Conservation (phyloP, 2,888 invertebrate genomes). For the Noctua fimbriata region DNA sequence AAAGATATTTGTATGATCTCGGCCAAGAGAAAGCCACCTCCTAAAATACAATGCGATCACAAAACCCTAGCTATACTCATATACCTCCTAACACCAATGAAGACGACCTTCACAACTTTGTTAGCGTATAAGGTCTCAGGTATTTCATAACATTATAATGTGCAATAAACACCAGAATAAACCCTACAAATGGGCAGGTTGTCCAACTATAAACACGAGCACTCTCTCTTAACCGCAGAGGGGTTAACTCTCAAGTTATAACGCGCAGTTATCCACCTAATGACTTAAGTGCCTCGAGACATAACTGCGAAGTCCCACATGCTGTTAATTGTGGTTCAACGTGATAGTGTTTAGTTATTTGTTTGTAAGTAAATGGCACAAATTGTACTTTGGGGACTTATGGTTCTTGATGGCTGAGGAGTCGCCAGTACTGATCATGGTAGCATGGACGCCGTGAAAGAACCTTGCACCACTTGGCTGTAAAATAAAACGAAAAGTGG, state of each 20-base stretch:
- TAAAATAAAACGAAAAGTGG: background rate
- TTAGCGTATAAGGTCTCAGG: background rate
- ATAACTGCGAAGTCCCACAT: slow-evolving; percentile 51
- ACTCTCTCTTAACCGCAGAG: slow-evolving; percentile 42
- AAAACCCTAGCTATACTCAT: background rate
- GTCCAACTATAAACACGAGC: slow-evolving; percentile 30
- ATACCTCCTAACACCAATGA: background rate
- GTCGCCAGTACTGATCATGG: background rate
- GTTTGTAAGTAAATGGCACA: slow-evolving; percentile 23
- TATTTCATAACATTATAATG: slow-evolving; percentile 19
- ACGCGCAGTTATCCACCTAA: slow-evolving; percentile 49
- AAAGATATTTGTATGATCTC: background rate
- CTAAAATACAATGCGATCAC: background rate
- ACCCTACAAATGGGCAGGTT: slow-evolving; percentile 36
- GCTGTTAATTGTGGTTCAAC: slow-evolving; percentile 56
- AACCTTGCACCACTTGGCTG: background rate
- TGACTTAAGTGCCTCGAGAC: slow-evolving; percentile 59
- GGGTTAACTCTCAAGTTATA: slow-evolving; percentile 54
- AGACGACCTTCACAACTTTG: slow-evolving; percentile 1
- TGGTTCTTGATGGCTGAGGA: background rate
- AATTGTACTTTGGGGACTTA: slow-evolving; percentile 7
- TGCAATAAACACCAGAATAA: slow-evolving; percentile 41
- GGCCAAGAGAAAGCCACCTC: background rate
- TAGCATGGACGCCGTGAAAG: background rate
- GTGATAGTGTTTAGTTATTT: slow-evolving; percentile 34